These are phyloP conservation scores for Lagopus leucura DNA, from an alignment of 2,113 vertebrate genomes.

Conservation along the genomic window DNA sequence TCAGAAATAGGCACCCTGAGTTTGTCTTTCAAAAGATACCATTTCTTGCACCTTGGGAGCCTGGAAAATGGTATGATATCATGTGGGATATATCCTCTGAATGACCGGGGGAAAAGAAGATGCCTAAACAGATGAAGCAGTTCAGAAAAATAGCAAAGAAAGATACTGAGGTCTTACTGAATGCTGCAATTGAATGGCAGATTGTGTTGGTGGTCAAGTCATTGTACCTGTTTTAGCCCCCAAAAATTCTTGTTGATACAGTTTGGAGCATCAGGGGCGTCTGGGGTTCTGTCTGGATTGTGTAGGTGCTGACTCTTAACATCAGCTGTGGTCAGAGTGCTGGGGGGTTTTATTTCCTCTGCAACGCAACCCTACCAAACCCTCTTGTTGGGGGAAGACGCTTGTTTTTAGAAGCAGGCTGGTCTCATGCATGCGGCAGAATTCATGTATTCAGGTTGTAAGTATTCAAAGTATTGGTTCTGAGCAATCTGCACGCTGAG, in stretches of 20 bases:
- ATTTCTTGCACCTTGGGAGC: not conserved
- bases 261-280: not conserved
- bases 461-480: not conserved
- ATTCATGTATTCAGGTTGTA: not conserved
- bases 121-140: not conserved
- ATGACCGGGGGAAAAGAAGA: not conserved
- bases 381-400: not conserved
- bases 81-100: not conserved
- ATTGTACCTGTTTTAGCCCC: not conserved
- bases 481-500: not conserved
- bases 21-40: not conserved
- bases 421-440: not conserved
- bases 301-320: not conserved
- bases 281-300: fast-evolving
- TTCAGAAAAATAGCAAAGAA: not conserved
- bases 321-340: not conserved
- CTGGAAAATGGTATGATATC: not conserved
- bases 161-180: not conserved
- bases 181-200: not conserved
- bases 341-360: not conserved
- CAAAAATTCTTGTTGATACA: not conserved
- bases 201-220: not conserved
- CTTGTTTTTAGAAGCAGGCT: not conserved
- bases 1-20: not conserved
- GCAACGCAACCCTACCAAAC: not conserved